Evolutionary conservation across 2,797 vertebrate species (phyloP).

Genomic region (Netta rufina): DNA sequence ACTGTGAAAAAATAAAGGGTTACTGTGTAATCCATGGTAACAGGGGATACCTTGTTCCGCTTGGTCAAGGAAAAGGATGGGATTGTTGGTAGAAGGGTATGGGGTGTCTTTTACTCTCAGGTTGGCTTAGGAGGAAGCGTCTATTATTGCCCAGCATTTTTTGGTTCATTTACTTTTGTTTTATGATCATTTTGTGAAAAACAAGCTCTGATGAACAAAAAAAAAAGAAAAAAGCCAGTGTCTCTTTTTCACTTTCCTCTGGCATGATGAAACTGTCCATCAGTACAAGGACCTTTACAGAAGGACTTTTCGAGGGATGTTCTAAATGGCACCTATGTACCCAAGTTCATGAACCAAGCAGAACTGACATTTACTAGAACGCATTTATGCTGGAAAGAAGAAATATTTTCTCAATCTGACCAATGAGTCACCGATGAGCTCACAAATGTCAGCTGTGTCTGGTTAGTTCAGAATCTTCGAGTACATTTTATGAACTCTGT

Average conservation of each 20-base stretch:
- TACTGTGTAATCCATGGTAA: background rate
- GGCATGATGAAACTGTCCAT: background rate
- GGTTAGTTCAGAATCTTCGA: background rate
- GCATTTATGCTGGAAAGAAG: background rate
- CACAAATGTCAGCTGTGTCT: background rate
- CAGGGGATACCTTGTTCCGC: background rate
- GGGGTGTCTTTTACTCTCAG: background rate
- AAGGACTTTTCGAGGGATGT: background rate
- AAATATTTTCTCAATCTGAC: background rate
- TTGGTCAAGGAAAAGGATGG: background rate
- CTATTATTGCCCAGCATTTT: background rate
- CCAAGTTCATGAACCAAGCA: background rate
- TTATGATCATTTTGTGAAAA: background rate
- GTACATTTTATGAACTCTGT: background rate
- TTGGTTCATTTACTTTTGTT: background rate
- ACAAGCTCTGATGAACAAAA: background rate
- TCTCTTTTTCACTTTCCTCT: background rate
- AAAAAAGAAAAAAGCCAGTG: background rate
- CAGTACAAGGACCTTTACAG: background rate
- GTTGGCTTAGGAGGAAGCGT: background rate
- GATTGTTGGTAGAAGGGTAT: background rate
- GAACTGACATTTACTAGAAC: conserved; percentile 12
- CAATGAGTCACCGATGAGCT: background rate
- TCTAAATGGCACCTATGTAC: fast-evolving
- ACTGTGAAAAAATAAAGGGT: background rate